Evolutionary conservation across 2,888 invertebrate species (phyloP).

Genomic region (Catocala fraxini): DNA sequence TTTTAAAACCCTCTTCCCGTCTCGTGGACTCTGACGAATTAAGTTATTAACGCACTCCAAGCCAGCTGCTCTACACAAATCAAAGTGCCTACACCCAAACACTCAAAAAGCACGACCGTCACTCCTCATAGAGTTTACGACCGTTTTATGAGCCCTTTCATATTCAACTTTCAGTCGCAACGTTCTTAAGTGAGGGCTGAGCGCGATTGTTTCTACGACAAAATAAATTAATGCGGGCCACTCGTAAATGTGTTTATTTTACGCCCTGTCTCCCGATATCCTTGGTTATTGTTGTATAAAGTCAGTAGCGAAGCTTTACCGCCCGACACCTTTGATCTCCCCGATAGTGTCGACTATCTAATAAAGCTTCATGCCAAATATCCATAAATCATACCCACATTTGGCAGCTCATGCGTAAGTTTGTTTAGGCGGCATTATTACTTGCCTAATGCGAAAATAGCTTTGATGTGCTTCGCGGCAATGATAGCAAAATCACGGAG

Average conservation of each 20-base stretch:
- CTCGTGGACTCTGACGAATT: conserved; percentile 84
- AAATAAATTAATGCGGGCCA: conserved; percentile 79
- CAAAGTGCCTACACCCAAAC: conserved; percentile 78
- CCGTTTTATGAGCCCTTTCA: conserved; percentile 82
- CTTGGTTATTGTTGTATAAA: conserved; percentile 78
- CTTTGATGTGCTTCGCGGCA: conserved; percentile 68
- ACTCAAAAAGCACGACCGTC: conserved; percentile 71
- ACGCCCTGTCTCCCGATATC: conserved; percentile 65
- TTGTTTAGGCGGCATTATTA: conserved; percentile 63
- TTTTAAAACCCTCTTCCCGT: conserved; percentile 81
- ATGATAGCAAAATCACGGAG: conserved; percentile 59
- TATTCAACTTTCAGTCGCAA: conserved; percentile 79
- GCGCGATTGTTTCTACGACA: conserved; percentile 80
- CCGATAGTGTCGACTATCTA: conserved; percentile 58
- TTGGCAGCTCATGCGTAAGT: conserved; percentile 62
- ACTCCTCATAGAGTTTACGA: conserved; percentile 78
- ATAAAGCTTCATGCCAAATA: conserved; percentile 55
- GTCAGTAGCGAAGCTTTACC: conserved; percentile 62
- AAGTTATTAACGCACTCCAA: conserved; percentile 84
- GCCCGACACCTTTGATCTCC: conserved; percentile 75
- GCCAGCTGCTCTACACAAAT: conserved; percentile 86
- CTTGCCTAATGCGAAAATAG: conserved; percentile 58
- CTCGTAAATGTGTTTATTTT: conserved; percentile 77
- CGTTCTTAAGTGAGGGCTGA: conserved; percentile 58
- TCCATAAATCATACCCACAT: conserved; percentile 67